These are phyloP conservation scores for Drosophila lacteicornis DNA, from an alignment of 1,140 invertebrate genomes.

Conservation along the genomic window DNA sequence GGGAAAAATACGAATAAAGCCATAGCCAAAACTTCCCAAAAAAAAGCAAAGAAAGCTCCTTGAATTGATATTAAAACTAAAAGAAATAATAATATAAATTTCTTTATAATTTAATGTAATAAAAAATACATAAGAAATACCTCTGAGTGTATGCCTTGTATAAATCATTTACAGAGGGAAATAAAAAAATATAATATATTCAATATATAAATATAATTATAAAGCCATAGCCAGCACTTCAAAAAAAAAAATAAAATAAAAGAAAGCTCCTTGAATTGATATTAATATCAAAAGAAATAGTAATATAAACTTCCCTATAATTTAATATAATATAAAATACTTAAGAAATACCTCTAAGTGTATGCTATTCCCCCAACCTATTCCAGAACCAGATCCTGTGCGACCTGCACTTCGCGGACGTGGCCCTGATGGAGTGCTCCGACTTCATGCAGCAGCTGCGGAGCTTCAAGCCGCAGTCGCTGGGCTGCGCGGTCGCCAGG, in stretches of 20 bases:
- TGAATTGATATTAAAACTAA: no score
- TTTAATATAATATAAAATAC: background rate
- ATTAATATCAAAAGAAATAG: no score
- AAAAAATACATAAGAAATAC: background rate
- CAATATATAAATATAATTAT: no score
- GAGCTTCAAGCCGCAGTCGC: conserved; percentile 97
- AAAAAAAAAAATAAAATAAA: background rate
- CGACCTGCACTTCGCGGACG: conserved; percentile 88
- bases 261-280: no score
- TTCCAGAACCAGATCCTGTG: conserved; percentile 84
- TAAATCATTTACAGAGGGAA: no score
- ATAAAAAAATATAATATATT: no score
- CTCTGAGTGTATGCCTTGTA: background rate
- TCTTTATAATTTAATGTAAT: background rate
- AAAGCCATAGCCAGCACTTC: background rate
- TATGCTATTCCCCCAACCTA: background rate
- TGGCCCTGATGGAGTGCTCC: conserved; percentile 97
- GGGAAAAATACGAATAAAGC: background rate
- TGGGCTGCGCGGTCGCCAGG: conserved; percentile 96
- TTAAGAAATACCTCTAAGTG: background rate
- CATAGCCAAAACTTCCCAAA: background rate
- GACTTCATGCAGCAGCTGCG: conserved; percentile 98
- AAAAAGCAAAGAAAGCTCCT: no score
- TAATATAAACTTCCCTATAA: background rate
- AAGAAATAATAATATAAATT: background rate